A percentile compares a stretch with the other conserved stretches of the same genome.
Conservation (phyloP, 2,888 invertebrate species). For the Dryomyza anilis region DNA sequence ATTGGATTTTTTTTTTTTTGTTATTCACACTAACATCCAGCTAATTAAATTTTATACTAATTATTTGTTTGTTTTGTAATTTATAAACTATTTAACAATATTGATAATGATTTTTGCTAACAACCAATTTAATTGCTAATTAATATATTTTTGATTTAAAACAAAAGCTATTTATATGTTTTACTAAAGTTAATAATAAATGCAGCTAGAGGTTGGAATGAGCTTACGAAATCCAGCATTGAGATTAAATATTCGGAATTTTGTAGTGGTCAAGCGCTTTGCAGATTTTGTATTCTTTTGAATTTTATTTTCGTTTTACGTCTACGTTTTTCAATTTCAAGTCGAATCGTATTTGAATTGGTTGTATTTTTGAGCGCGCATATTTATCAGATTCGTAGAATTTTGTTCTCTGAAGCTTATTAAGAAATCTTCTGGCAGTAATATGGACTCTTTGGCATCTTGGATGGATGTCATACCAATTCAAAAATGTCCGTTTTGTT, state of each 20-base stretch:
- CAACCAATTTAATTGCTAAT: constrained; percentile 14
- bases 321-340: background rate
- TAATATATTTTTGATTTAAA: too few species aligned
- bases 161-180: constrained; percentile 12
- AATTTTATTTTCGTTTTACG: background rate
- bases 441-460: constrained; percentile 61
- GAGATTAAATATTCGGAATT: constrained; percentile 27
- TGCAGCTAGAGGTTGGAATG: constrained; percentile 26
- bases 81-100: background rate
- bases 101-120: background rate
- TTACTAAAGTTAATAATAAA: constrained; percentile 28
- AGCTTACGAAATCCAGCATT: constrained; percentile 36
- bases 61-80: background rate
- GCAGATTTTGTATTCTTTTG: constrained; percentile 1
- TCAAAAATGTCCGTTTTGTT: constrained; percentile 29
- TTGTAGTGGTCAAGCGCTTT: constrained; percentile 7
- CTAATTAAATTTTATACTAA: too few species aligned
- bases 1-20: too few species aligned
- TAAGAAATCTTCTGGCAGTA: constrained; percentile 62
- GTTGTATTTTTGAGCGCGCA: constrained; percentile 18
- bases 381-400: constrained; percentile 19
- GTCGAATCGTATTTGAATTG: constrained; percentile 29
- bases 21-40: too few species aligned
- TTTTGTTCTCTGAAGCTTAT: constrained; percentile 50
- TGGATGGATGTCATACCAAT: constrained; percentile 53